A percentile compares a stretch with the other conserved stretches of the same genome.
These are phyloP conservation scores for Loriculus beryllinus DNA, from an alignment of 2,797 vertebrate genomes.

Conservation along the genomic window DNA sequence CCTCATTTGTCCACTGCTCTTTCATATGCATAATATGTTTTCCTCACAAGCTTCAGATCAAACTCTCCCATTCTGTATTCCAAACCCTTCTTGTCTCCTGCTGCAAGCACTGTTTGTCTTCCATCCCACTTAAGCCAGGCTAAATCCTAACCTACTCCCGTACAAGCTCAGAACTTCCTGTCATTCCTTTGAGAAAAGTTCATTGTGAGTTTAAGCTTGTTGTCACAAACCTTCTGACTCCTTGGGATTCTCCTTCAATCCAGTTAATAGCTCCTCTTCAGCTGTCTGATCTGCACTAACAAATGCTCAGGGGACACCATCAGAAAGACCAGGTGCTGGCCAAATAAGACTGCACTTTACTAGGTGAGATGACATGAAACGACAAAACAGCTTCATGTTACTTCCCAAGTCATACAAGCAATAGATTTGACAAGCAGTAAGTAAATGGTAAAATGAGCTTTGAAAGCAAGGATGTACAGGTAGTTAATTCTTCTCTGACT, in stretches of 20 bases:
- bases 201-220: not conserved
- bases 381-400: not conserved
- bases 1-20: not conserved
- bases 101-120: conserved; percentile 18
- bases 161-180: conserved; percentile 39
- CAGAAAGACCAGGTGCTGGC: not conserved
- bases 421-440: not conserved
- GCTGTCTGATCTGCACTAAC: not conserved
- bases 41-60: not conserved
- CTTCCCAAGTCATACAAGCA: not conserved
- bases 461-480: not conserved
- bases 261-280: not conserved
- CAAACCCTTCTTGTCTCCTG: not conserved
- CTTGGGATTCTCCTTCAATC: not conserved
- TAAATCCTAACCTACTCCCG: conserved; percentile 34
- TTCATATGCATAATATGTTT: not conserved
- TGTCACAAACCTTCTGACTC: not conserved
- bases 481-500: not conserved
- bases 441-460: not conserved
- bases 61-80: conserved; percentile 7
- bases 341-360: not conserved
- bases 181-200: conserved; percentile 16
- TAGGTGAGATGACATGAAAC: not conserved
- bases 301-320: not conserved
- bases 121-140: conserved; percentile 26